Percentiles rank a stretch among this genome's conserved stretches.
phyloP scores from a whole-genome alignment of 1,140 invertebrate genomes.

The Megathymus violae region DNA sequence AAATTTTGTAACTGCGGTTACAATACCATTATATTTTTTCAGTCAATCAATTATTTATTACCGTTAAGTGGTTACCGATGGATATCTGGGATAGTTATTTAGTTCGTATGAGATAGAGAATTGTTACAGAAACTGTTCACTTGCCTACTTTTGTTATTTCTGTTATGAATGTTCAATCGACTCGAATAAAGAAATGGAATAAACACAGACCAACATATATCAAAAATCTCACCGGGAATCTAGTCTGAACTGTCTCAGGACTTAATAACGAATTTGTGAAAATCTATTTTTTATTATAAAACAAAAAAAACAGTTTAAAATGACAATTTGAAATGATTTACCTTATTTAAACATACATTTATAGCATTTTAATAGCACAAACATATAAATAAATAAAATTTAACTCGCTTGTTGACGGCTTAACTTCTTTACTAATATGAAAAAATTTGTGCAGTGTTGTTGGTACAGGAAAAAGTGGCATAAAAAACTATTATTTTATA shows the following conservation, averaged over 20 bases:
- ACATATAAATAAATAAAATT: too few relatives aligned
- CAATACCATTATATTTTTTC: conserved; percentile 78
- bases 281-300: too few relatives aligned
- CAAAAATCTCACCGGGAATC: neutral
- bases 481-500: too few relatives aligned
- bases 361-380: too few relatives aligned
- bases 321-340: too few relatives aligned
- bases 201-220: neutral
- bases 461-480: too few relatives aligned
- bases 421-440: too few relatives aligned
- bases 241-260: neutral
- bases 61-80: conserved; percentile 72
- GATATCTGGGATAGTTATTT: conserved; percentile 48
- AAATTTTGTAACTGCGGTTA: conserved; percentile 83
- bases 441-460: too few relatives aligned
- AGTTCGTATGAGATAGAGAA: conserved; percentile 23
- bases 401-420: too few relatives aligned
- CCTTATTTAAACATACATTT: too few relatives aligned
- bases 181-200: neutral
- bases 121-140: conserved; percentile 17
- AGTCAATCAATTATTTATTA: conserved; percentile 76
- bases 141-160: conserved; percentile 20
- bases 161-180: neutral
- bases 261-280: too few relatives aligned
- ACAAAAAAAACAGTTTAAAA: too few relatives aligned